A percentile compares a stretch with the other conserved stretches of the same genome.
phyloP scores from a whole-genome alignment of 2,113 vertebrate species.

The Sus scrofa region T2T-Sscrofa CM000824.6:66655501-66656000 shows the following conservation, averaged over 20 bases:
- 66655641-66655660: conserved; percentile 80
- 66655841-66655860: conserved; percentile 89
- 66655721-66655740: conserved; percentile 88
- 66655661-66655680: conserved; percentile 82
- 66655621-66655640: conserved; percentile 77
- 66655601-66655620: conserved; percentile 81
- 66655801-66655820: conserved; percentile 86
- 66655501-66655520: neutral
- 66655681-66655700: conserved; percentile 84
- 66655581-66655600: neutral
- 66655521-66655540: conserved; percentile 32
- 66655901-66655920: conserved; percentile 60
- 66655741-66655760: conserved; percentile 88
- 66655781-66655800: conserved; percentile 86
- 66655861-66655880: conserved; percentile 75
- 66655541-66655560: conserved; percentile 4
- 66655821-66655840: conserved; percentile 87
- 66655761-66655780: conserved; percentile 88
- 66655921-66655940: conserved; percentile 72
- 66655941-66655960: conserved; percentile 76
- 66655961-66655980: conserved; percentile 32
- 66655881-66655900: conserved; percentile 80
- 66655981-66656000: conserved; percentile 51
- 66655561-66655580: conserved; percentile 55
- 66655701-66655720: conserved; percentile 83